Conservation (phyloP, 2,888 invertebrate species). For the Loripinus fragilis region DNA sequence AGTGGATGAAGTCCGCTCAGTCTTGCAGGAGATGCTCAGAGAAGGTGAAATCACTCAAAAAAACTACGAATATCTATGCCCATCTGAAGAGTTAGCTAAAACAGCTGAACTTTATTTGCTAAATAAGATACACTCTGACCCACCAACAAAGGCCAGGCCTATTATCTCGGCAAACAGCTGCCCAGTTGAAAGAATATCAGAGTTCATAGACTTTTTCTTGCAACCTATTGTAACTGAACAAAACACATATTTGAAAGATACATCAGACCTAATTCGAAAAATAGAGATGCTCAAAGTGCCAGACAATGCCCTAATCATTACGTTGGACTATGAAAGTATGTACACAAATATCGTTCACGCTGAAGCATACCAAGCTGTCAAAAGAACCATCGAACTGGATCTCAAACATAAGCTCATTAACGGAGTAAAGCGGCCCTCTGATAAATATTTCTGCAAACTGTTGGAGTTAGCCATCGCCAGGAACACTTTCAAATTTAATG, state of each 20-base stretch:
- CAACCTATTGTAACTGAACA: background rate
- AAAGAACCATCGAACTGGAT: background rate
- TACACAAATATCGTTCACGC: too few species aligned
- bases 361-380: background rate
- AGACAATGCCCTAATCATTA: background rate
- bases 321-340: background rate
- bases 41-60: background rate
- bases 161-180: background rate
- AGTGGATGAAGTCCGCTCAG: background rate
- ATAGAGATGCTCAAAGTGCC: background rate
- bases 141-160: too few species aligned
- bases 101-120: background rate
- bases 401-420: background rate
- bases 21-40: background rate
- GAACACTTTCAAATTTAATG: background rate
- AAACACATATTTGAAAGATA: constrained; percentile 2
- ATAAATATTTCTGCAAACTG: background rate
- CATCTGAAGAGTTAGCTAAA: background rate
- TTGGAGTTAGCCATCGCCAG: background rate
- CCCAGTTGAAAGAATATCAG: background rate
- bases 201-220: background rate
- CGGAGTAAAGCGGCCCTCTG: background rate
- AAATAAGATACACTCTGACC: too few species aligned
- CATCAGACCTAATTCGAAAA: background rate
- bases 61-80: background rate